Percentiles rank a stretch among this genome's conserved stretches.
phyloP scores from a whole-genome alignment of 2,797 vertebrate species.

The Hypotaenidia okinawae region DNA sequence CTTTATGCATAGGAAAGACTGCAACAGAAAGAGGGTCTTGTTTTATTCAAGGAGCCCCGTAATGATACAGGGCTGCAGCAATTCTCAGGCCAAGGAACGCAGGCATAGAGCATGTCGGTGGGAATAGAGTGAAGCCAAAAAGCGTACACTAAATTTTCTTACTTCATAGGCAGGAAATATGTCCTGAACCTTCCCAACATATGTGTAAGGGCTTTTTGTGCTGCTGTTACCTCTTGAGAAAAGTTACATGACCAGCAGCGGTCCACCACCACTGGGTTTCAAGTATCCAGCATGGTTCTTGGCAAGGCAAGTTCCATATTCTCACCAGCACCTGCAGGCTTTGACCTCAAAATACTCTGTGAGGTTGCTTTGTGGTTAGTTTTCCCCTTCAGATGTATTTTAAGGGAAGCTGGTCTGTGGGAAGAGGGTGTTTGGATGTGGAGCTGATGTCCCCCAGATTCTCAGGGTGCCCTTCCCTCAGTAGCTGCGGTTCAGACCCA shows the following conservation, averaged over 20 bases:
- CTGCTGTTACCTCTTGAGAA: neutral
- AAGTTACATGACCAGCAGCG: neutral
- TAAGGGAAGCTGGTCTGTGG: neutral
- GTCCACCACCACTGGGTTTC: neutral
- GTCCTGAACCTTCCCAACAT: neutral
- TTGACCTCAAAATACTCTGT: neutral
- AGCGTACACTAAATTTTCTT: rapidly evolving
- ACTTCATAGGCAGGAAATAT: neutral
- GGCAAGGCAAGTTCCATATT: neutral
- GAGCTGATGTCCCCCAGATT: neutral
- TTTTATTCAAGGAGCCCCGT: neutral
- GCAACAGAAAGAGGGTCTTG: neutral
- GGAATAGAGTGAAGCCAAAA: neutral
- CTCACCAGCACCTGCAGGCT: neutral
- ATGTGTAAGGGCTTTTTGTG: neutral
- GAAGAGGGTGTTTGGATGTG: neutral
- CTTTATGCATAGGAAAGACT: conserved; percentile 5
- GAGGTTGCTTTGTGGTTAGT: neutral
- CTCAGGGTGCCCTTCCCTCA: neutral
- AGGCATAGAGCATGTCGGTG: neutral
- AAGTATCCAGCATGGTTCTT: neutral
- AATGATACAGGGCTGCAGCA: neutral
- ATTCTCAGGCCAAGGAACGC: neutral
- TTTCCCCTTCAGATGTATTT: neutral
- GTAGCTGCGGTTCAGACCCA: neutral